Percentiles rank a stretch among this genome's conserved stretches.
phyloP scores from a whole-genome alignment of 2,888 invertebrate species.

The Drosophila seclusa region DNA sequence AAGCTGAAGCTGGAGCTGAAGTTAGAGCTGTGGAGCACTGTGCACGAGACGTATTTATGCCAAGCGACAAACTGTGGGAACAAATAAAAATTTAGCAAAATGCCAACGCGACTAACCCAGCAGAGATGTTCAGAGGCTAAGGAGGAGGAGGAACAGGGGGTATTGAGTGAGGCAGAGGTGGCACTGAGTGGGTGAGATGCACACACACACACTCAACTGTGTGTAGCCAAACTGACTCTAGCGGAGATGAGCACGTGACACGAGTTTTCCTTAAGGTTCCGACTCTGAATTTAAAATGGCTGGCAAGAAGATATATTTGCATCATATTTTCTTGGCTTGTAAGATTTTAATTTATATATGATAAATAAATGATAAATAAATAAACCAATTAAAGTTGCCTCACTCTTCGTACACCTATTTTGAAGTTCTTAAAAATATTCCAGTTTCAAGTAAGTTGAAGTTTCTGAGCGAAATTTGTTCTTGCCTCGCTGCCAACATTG shows the following conservation, averaged over 20 bases:
- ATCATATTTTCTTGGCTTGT: background rate
- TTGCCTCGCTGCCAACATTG: conserved; percentile 30
- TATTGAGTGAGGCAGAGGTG: background rate
- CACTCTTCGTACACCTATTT: background rate
- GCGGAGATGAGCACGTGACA: conserved; percentile 30
- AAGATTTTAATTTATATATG: background rate
- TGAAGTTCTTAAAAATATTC: background rate
- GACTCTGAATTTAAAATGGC: background rate
- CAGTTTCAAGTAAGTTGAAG: background rate
- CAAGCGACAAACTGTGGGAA: conserved; percentile 80
- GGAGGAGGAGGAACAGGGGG: too few species aligned
- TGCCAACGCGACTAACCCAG: conserved; percentile 49
- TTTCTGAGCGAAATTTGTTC: background rate
- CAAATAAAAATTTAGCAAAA: conserved; percentile 77
- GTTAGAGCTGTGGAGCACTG: conserved; percentile 33
- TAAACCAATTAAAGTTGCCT: background rate
- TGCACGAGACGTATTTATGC: conserved; percentile 70
- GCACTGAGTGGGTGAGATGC: conserved; percentile 32
- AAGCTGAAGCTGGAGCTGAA: conserved; percentile 27
- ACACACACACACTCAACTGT: background rate
- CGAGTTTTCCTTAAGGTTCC: background rate
- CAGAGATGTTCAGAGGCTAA: background rate
- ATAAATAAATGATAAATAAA: background rate
- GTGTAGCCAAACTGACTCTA: background rate
- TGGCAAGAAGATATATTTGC: background rate